Evolutionary conservation across 2,113 vertebrate genomes (phyloP).

Genomic region (Camelus bactrianus): DNA sequence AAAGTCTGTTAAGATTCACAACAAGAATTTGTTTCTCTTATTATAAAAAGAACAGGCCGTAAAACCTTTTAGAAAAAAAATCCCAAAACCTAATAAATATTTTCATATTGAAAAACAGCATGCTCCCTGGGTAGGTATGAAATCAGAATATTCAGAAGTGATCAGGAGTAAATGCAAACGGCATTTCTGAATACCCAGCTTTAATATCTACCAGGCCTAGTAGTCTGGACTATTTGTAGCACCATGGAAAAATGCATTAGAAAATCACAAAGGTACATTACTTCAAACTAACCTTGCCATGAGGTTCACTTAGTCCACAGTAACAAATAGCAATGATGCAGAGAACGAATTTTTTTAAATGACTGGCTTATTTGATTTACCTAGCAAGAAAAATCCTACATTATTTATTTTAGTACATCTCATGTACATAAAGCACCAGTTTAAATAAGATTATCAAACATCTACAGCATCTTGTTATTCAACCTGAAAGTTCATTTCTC

Average conservation of each 20-base stretch:
- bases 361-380: slow-evolving; percentile 43
- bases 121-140: slow-evolving; percentile 50
- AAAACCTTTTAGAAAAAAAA: slow-evolving; percentile 58
- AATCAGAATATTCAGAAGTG: slow-evolving; percentile 60
- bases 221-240: slow-evolving; percentile 21
- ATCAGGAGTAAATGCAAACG: neutral
- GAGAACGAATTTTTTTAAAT: slow-evolving; percentile 38
- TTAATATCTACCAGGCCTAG: neutral
- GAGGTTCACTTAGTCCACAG: slow-evolving; percentile 34
- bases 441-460: slow-evolving; percentile 79
- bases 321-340: slow-evolving; percentile 46
- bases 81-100: slow-evolving; percentile 78
- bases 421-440: slow-evolving; percentile 87
- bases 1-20: slow-evolving; percentile 76
- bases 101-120: slow-evolving; percentile 78
- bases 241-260: slow-evolving; percentile 61
- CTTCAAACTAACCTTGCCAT: slow-evolving; percentile 21
- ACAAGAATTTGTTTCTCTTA: slow-evolving; percentile 75
- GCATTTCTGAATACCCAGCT: slow-evolving; percentile 28
- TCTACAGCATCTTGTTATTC: slow-evolving; percentile 80
- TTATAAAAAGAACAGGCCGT: slow-evolving; percentile 80
- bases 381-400: neutral
- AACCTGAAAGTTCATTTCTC: slow-evolving; percentile 71
- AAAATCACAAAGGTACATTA: slow-evolving; percentile 50
- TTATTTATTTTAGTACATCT: slow-evolving; percentile 73